Conservation (phyloP, 2,113 vertebrate genomes). For the Hystrix brachyura region DNA sequence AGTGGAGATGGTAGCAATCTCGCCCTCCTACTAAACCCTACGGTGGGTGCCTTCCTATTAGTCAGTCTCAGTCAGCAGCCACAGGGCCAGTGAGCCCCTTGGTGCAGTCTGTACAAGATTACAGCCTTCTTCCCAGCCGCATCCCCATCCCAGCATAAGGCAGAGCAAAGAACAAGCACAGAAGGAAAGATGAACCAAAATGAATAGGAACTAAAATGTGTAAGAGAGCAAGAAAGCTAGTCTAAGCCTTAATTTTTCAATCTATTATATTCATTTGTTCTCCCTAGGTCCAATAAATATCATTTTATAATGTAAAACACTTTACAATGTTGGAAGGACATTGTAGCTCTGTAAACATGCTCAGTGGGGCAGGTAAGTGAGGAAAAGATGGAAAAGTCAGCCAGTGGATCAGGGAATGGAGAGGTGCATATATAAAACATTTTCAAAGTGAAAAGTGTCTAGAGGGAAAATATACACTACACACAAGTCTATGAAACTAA, state of each 20-base stretch:
- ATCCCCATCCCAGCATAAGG: not conserved
- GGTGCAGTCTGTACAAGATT: not conserved
- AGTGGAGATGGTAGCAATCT: not conserved
- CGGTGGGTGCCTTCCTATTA: not conserved
- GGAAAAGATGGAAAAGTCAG: not conserved
- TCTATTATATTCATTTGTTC: not conserved
- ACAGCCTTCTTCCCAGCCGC: not conserved
- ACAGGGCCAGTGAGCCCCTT: fast-evolving
- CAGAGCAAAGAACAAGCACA: not conserved
- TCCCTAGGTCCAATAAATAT: slow-evolving; percentile 38
- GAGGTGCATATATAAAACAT: not conserved
- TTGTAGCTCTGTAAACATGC: not conserved
- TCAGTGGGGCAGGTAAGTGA: not conserved
- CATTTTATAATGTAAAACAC: not conserved
- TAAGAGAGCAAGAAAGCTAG: not conserved
- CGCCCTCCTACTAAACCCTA: not conserved
- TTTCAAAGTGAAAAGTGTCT: not conserved
- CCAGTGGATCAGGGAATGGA: not conserved
- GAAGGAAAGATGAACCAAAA: not conserved
- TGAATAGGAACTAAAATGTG: not conserved
- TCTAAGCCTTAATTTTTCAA: not conserved
- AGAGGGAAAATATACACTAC: not conserved
- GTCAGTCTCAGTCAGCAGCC: not conserved
- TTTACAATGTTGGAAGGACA: not conserved
- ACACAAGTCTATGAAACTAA: not conserved